Evolutionary conservation across 2,113 vertebrate genomes (phyloP).

Genomic region (Pao palembangensis): DNA sequence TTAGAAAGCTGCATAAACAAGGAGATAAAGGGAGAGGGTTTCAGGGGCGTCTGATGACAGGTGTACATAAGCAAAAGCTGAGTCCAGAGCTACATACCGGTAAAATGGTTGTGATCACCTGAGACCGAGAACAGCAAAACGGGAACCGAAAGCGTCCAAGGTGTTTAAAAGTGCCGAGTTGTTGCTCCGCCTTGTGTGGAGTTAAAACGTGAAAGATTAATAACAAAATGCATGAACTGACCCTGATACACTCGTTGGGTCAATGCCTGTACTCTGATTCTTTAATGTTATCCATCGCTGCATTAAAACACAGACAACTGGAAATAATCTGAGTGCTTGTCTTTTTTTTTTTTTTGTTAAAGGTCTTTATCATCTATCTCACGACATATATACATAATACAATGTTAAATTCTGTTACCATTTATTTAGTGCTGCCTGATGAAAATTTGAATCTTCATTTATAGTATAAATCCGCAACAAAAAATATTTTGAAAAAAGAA

Average conservation of each 20-base stretch:
- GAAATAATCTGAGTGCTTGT: slow-evolving; percentile 15
- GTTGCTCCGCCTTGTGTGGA: slow-evolving; percentile 39
- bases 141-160: slow-evolving; percentile 25
- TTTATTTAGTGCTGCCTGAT: too few relatives aligned
- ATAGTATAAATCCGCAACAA: too few relatives aligned
- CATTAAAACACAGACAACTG: slow-evolving; percentile 28
- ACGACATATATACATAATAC: neutral
- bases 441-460: too few relatives aligned
- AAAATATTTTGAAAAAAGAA: neutral
- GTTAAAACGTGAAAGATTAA: slow-evolving; percentile 45
- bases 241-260: slow-evolving; percentile 2
- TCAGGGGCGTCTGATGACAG: slow-evolving; percentile 19
- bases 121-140: slow-evolving; percentile 4
- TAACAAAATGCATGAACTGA: slow-evolving; percentile 44
- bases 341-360: slow-evolving; percentile 2
- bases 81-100: slow-evolving; percentile 15
- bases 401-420: neutral
- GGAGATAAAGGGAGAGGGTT: neutral
- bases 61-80: slow-evolving; percentile 14
- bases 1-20: neutral
- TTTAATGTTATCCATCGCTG: slow-evolving; percentile 4
- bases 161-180: slow-evolving; percentile 21
- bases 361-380: too few relatives aligned
- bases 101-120: slow-evolving; percentile 16
- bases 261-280: slow-evolving; percentile 7